Evolutionary conservation across 2,113 vertebrate genomes (phyloP), one percentile per base, ranked within the genome.

Genomic region (Rafetus swinhoei): DNA sequence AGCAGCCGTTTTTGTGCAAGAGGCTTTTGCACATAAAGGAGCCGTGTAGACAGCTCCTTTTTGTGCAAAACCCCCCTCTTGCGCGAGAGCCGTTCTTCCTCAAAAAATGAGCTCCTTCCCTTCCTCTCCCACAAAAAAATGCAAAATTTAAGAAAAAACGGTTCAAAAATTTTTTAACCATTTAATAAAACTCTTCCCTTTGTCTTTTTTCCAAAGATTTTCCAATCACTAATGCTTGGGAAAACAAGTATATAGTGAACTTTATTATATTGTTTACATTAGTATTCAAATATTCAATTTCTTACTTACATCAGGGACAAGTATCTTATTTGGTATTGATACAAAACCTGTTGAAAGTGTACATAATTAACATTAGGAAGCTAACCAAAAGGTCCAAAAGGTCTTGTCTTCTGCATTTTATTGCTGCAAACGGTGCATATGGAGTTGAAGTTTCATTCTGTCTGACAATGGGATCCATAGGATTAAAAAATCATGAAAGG

Each of bases 361-460:
- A 0, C 1, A 2, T 25, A 45, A 69, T 54, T 25, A 77, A 77
- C 50, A 77, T 21, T 69, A 83, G 39, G 50, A 55, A 32, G 53
- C 10, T 69, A 95, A 88, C 1, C 0, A 77, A 22, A 72, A 72
- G n/a, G n/a, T 72, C 39, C 39, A 77, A 77, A 54, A 69, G 15
- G 15, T 18, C 11, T 16, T 86, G 76, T 60, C 32, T 4, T 22
- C 7, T 89, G 27, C 16, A 81, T 0, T 3, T 4, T 85, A 0
- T 56, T 95, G 90, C 50, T 1, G 2, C 2, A 21, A 89, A 39
- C 0, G 0, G 56, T 53, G 81, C 88, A 86, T 45, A 80, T 2
- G 4, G 19, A 94, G 85, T 12, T 57, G 16, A 86, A 85, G 79
- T 92, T 91, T 83, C 65, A 5, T 45, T 94, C n/a, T 35, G 19